Conservation (phyloP, 1,140 invertebrate genomes). For the Eueides isabella region DNA sequence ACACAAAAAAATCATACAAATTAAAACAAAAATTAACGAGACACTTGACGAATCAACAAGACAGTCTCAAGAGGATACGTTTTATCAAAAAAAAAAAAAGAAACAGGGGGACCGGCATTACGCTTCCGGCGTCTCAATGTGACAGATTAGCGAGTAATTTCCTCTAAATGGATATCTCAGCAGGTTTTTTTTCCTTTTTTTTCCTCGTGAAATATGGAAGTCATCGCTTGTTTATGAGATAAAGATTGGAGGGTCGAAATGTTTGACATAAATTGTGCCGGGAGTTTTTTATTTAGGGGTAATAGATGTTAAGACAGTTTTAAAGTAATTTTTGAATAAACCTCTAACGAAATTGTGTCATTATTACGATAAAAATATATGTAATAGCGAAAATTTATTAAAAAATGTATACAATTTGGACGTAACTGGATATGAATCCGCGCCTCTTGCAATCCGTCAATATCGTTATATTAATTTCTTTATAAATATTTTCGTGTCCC, state of each 20-base stretch:
- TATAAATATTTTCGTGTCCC: no score
- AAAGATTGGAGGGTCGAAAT: slow-evolving; percentile 48
- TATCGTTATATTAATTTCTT: no score
- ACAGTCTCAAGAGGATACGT: slow-evolving; percentile 29
- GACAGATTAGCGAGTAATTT: slow-evolving; percentile 78
- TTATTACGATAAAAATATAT: no score
- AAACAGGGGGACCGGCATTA: slow-evolving; percentile 61
- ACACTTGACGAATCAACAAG: slow-evolving; percentile 72
- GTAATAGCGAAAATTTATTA: no score
- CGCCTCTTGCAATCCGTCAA: no score
- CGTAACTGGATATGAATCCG: no score
- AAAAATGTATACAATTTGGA: no score
- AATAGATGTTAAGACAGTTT: not conserved
- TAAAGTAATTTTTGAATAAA: not conserved
- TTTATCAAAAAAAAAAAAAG: slow-evolving; percentile 56
- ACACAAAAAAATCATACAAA: no score
- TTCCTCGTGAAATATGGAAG: slow-evolving; percentile 60
- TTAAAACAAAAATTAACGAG: slow-evolving; percentile 44
- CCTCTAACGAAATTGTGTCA: no score
- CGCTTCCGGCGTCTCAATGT: slow-evolving; percentile 65
- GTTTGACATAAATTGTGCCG: slow-evolving; percentile 55
- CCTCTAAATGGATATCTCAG: slow-evolving; percentile 75
- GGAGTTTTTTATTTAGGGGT: not conserved
- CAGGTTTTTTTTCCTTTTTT: slow-evolving; percentile 50
- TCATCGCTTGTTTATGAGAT: slow-evolving; percentile 57